Evolutionary conservation across 2,888 invertebrate genomes (phyloP), one percentile per base, ranked within the genome.

Genomic region (Lepeophtheirus nordmannii): DNA sequence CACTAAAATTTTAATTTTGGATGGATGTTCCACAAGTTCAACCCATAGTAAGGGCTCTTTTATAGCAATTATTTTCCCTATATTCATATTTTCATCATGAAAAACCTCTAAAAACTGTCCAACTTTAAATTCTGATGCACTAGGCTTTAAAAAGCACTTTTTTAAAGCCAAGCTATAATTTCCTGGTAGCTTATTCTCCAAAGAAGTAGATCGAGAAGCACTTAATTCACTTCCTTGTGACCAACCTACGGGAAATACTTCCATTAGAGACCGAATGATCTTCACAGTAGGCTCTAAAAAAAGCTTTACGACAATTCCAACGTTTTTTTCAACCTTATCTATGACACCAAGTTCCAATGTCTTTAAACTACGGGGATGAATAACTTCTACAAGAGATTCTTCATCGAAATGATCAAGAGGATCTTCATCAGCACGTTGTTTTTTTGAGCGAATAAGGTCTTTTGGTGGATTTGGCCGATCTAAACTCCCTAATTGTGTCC

Each of bases 181-280:
- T 17, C 53, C 53, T n/a, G 53, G 53, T 17, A 46, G 8, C 17
- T 46, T 46, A 17, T 46, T 46, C 53, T 46, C 17, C n/a, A 46
- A 17, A 17, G 53, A 46, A 17, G 5, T 46, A n/a, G 53, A 46
- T 14, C 53, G 53, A 46, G 53, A 3, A 46, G 5, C 53, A 17
- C 53, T 46, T 46, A 46, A 17, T 46, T 46, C 53, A 46, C 53
- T 46, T 46, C 53, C 53, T 17, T 46, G 53, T 46, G 53, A 46
- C 53, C 53, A 46, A 46, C 53, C 53, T 30, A 46, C 53, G 8
- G 53, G 53, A 17, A 46, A 46, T 46, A 46, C 53, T 8, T 46
- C 53, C 14, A n/a, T 46, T 14, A 8, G 53, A 17, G 14, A 46
- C 8, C 53, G 53, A 46, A 46, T 46, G 53, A 46, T 46, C 53